Percentiles rank a stretch among this genome's conserved stretches.
Evolutionary conservation across 2,797 vertebrate species (phyloP).

Genomic region (Lindbergichthys nudifrons): DNA sequence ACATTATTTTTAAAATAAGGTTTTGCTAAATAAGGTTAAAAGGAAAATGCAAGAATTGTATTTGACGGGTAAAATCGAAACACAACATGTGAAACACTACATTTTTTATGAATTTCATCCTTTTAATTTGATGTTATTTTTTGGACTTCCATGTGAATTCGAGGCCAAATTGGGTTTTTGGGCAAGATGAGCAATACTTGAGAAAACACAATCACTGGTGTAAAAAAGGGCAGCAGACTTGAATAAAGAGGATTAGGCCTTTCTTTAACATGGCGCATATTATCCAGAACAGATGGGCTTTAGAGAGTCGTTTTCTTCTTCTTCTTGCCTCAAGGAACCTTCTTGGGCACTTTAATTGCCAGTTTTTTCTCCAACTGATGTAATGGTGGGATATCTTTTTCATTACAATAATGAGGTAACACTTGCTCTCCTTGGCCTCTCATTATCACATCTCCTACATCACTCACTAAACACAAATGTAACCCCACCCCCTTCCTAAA

Average conservation of each 20-base stretch:
- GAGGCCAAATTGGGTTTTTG: constrained; percentile 32
- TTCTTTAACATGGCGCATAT: constrained; percentile 88
- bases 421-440: constrained; percentile 96
- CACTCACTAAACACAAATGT: constrained; percentile 91
- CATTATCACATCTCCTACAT: constrained; percentile 95
- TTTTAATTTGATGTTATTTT: not conserved
- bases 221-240: constrained; percentile 79
- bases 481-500: constrained; percentile 39
- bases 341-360: constrained; percentile 95
- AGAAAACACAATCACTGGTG: constrained; percentile 64
- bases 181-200: constrained; percentile 56
- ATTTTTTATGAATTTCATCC: no score
- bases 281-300: constrained; percentile 90
- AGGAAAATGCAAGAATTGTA: not conserved
- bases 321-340: constrained; percentile 89
- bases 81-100: not conserved
- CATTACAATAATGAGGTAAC: constrained; percentile 99
- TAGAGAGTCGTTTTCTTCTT: constrained; percentile 81
- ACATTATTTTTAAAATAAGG: not conserved
- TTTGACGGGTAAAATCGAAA: not conserved
- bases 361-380: constrained; percentile 91
- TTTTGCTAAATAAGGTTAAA: not conserved
- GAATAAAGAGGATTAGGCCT: constrained; percentile 87
- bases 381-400: constrained; percentile 96
- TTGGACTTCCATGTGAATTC: constrained; percentile 4